Conservation (phyloP, 1,140 invertebrate genomes). For the Drosophila parvula region DNA sequence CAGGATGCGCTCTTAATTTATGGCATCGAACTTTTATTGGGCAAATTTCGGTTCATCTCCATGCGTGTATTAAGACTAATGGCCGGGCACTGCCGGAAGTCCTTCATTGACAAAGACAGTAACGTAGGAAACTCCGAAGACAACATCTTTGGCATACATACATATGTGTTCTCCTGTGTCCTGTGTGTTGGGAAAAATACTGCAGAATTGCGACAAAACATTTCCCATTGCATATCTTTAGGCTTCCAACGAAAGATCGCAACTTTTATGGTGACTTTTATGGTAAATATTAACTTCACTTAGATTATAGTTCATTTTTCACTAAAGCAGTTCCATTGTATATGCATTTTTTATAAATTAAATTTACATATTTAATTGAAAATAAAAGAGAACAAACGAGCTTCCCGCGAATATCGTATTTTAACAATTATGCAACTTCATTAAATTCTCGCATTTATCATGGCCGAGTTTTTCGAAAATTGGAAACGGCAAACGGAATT, state of each 20-base stretch:
- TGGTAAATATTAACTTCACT: too few species aligned
- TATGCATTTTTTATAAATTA: background rate
- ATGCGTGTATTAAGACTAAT: conserved; percentile 83
- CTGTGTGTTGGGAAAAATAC: background rate
- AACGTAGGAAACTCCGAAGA: conserved; percentile 27
- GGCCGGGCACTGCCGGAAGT: conserved; percentile 67
- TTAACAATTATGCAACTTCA: conserved; percentile 72
- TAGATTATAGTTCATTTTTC: background rate
- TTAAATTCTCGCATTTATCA: conserved; percentile 68
- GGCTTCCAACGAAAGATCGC: background rate
- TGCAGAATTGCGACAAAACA: background rate
- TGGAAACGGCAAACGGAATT: conserved; percentile 48
- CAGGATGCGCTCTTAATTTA: conserved; percentile 74
- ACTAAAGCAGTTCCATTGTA: background rate
- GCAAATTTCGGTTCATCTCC: conserved; percentile 80
- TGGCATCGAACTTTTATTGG: conserved; percentile 83
- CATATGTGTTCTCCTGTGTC: background rate
- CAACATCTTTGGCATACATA: conserved; percentile 27
- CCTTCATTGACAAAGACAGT: conserved; percentile 67
- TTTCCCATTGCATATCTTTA: conserved; percentile 16
- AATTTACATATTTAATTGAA: background rate
- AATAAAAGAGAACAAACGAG: background rate
- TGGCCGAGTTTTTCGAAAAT: conserved; percentile 45
- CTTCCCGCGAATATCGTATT: conserved; percentile 42
- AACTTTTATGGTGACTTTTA: background rate